Conservation (phyloP, 92 coral and sea anemone species). For the Chrysogorgia sp. region DNA sequence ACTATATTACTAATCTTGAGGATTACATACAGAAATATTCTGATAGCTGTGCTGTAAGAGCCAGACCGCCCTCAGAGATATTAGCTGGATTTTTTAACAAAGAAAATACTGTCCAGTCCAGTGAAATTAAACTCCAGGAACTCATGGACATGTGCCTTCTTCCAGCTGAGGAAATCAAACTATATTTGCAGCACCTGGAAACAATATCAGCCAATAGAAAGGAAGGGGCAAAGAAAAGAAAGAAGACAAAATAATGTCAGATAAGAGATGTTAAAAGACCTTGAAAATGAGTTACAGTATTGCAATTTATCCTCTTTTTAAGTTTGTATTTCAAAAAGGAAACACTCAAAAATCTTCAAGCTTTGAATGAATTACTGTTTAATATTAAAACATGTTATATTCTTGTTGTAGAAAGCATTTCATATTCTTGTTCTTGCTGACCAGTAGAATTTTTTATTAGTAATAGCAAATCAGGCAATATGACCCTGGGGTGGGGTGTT, state of each 20-base stretch:
- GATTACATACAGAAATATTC: slow-evolving; percentile 34
- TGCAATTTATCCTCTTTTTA: no score
- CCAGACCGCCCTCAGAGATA: slow-evolving; percentile 29
- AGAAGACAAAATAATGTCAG: neutral
- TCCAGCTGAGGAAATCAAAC: slow-evolving; percentile 14
- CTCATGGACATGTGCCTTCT: slow-evolving; percentile 33
- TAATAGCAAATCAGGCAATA: no score
- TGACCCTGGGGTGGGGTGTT: no score
- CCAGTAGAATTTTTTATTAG: no score
- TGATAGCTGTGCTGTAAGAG: slow-evolving; percentile 25
- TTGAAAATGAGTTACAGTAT: no score
- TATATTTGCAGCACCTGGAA: slow-evolving; percentile 29
- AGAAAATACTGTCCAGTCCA: slow-evolving; percentile 16
- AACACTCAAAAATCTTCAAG: no score
- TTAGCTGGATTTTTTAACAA: slow-evolving; percentile 28
- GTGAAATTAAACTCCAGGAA: slow-evolving; percentile 11
- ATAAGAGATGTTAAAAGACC: no score
- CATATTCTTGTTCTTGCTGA: no score
- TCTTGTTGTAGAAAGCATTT: no score
- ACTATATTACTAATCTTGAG: slow-evolving; percentile 31
- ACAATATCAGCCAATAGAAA: slow-evolving; percentile 24
- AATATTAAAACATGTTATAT: no score
- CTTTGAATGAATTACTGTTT: no score
- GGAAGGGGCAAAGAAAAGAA: slow-evolving; percentile 26
- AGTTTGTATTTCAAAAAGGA: no score